Evolutionary conservation across 1,140 invertebrate species (phyloP).

Genomic region (Chymomyza costata): DNA sequence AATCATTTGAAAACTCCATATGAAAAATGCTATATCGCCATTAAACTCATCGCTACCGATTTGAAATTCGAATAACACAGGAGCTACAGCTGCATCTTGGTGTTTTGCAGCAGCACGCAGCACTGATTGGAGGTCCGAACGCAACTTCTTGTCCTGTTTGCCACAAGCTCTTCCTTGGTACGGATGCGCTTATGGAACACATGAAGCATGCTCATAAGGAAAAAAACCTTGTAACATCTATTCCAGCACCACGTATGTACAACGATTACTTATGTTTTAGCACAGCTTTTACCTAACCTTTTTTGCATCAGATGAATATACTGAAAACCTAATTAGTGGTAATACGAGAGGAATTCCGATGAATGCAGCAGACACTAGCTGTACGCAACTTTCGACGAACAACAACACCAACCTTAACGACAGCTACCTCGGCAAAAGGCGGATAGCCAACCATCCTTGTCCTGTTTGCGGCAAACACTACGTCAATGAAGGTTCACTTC

Average conservation of each 20-base stretch:
- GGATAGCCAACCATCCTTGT: constrained; percentile 94
- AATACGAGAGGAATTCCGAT: no score
- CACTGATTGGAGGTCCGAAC: constrained; percentile 90
- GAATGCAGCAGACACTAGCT: constrained; percentile 37
- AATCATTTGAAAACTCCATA: no score
- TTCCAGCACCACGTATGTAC: constrained; percentile 92
- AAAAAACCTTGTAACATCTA: constrained; percentile 83
- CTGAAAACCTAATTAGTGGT: constrained; percentile 20
- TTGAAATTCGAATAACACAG: constrained; percentile 75
- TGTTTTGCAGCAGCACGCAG: constrained; percentile 95
- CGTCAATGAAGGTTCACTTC: constrained; percentile 93
- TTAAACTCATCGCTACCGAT: no score
- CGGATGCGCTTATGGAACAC: constrained; percentile 94
- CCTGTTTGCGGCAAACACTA: constrained; percentile 96
- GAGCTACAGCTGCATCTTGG: constrained; percentile 89
- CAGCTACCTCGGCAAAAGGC: constrained; percentile 90
- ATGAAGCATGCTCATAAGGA: constrained; percentile 97
- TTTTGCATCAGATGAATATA: no score
- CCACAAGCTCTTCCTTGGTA: constrained; percentile 94
- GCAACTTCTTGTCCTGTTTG: constrained; percentile 92
- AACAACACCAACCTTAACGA: constrained; percentile 74
- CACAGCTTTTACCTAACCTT: no score
- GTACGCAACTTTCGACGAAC: constrained; percentile 19
- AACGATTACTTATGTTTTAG: no score
- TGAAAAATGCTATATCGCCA: no score